These are phyloP conservation scores for Sycophila sp. DNA, from an alignment of 1,140 invertebrate species.

Conservation along the genomic window DNA sequence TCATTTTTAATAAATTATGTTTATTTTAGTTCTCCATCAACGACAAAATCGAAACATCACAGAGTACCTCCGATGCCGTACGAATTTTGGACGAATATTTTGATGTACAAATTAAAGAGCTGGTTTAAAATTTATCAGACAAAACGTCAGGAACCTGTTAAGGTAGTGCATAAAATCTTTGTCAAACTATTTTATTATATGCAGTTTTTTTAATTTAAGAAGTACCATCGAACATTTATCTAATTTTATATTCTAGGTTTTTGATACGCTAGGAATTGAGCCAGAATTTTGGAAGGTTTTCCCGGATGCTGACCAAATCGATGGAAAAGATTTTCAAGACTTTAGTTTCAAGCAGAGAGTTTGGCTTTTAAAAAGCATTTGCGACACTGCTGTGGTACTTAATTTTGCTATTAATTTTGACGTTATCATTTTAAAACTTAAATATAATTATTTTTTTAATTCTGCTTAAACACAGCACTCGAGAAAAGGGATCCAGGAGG, in stretches of 20 bases:
- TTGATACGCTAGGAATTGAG: slow-evolving; percentile 68
- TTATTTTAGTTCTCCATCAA: slow-evolving; percentile 51
- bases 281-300: slow-evolving; percentile 67
- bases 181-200: slow-evolving; percentile 60
- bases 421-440: no score
- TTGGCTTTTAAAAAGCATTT: slow-evolving; percentile 71
- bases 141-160: slow-evolving; percentile 61
- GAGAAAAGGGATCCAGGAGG: slow-evolving; percentile 60
- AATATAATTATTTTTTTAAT: slow-evolving; percentile 1
- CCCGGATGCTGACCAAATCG: slow-evolving; percentile 64
- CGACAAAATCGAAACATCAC: slow-evolving; percentile 52
- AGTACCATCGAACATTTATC: not conserved
- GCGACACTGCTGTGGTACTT: slow-evolving; percentile 70
- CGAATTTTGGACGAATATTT: slow-evolving; percentile 69
- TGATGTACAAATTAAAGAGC: slow-evolving; percentile 62
- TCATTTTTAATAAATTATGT: not conserved
- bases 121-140: slow-evolving; percentile 70
- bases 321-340: slow-evolving; percentile 68
- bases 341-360: slow-evolving; percentile 69
- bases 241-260: slow-evolving; percentile 56
- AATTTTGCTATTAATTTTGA: not conserved
- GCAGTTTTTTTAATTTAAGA: not conserved
- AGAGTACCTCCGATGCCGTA: slow-evolving; percentile 71
- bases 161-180: slow-evolving; percentile 54
- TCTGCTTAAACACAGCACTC: slow-evolving; percentile 49